Base-by-base conservation (phyloP, 2,113 vertebrate species). In the Spea bombifrons region DNA sequence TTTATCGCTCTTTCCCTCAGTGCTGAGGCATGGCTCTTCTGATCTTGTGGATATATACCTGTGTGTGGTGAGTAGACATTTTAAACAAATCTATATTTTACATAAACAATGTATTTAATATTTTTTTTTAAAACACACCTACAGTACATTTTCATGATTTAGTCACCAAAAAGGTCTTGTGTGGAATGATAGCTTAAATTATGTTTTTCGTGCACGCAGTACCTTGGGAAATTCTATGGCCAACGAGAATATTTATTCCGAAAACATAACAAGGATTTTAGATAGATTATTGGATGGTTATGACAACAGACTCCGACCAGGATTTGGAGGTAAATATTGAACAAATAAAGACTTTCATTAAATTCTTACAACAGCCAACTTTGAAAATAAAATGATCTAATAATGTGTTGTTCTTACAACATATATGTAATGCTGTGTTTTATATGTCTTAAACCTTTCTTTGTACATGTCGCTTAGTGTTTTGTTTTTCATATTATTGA, bases 251-350 rank as follows among this genome's bases (percentile, higher is more conserved):
- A 89, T 96, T 76, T 93, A 94, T 82, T 94, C 95, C 66, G 96
- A 97, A 88, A 99, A 99, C 96, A 98, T 99, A 88, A 99, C 97
- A 48, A 94, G 91, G 75, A 98, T 99, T 88, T 87, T 99, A 87
- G 96, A 99, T 90, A 91, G 94, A 88, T 96, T 99, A 84, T 91
- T 99, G 89, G 96, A 99, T 88, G 96, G 96, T 74, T 99, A 99
- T 89, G 97, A 99, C 92, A 99, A 95, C 93, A 93, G 97, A 85
- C 96, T 98, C 84, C 93, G 97, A 91, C 97, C 97, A 84, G 96
- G 97, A 92, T 99, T 98, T 82, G 97, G 96, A 87, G 95, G 97
- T 97, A 95, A 75, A 75, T 83, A 76, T 71, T 76, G 66, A 78
- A 78, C 13, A 72, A 75, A 72, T 85, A 63, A 80, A 30, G 30